Conservation (phyloP, 2,113 vertebrate species). For the Rhinolophus sinicus region DNA sequence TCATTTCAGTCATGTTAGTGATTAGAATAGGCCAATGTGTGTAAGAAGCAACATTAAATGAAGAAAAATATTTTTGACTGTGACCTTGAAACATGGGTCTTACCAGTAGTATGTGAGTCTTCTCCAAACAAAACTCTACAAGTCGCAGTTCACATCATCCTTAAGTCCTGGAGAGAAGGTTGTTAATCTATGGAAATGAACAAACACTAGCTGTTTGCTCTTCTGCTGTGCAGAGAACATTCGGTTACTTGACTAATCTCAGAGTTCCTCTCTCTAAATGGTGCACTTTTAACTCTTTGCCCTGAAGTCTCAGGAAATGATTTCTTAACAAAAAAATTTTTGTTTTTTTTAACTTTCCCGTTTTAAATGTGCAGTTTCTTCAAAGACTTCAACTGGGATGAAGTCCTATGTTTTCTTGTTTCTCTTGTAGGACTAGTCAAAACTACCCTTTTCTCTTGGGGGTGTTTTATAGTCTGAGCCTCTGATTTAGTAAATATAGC, state of each 20-base stretch:
- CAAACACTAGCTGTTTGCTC: background rate
- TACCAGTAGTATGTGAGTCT: background rate
- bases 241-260: slow-evolving; percentile 18
- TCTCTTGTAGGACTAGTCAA: background rate
- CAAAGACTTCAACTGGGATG: background rate
- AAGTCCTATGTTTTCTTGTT: background rate
- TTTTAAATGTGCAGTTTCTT: slow-evolving; percentile 21
- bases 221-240: slow-evolving; percentile 49
- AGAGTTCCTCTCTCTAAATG: slow-evolving; percentile 44
- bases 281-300: slow-evolving; percentile 28
- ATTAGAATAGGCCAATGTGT: background rate
- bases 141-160: background rate
- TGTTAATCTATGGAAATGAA: slow-evolving; percentile 44
- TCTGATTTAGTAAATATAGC: slow-evolving; percentile 33
- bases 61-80: background rate
- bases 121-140: background rate
- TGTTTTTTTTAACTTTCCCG: background rate
- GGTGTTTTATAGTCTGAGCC: background rate
- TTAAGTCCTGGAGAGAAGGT: background rate
- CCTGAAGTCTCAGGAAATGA: slow-evolving; percentile 54
- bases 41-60: background rate
- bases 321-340: background rate
- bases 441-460: background rate
- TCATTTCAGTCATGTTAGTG: background rate
- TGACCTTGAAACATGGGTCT: slow-evolving; percentile 15